Evolutionary conservation across 1,140 invertebrate genomes (phyloP).

Genomic region (Sarcophaga peregrina): DNA sequence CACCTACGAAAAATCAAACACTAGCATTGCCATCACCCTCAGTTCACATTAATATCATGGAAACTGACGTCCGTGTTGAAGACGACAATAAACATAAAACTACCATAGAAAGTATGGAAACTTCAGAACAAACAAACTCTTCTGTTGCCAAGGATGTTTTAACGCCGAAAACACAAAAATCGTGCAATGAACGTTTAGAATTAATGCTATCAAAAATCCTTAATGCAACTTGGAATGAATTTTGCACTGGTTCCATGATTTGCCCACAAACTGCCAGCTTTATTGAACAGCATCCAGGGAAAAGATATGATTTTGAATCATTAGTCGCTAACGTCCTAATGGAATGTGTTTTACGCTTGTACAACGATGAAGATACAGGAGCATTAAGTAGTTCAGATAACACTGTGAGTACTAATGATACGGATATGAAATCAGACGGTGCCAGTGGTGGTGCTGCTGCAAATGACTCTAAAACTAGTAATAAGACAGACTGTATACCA

Average conservation of each 20-base stretch:
- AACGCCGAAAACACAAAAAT: constrained; percentile 51
- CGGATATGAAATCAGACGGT: constrained; percentile 13
- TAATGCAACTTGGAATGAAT: constrained; percentile 72
- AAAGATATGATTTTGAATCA: constrained; percentile 63
- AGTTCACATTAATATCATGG: constrained; percentile 51
- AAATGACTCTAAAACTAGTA: neutral
- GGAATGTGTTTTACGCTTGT: constrained; percentile 72
- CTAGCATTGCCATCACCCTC: constrained; percentile 47
- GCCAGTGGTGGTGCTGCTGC: constrained; percentile 44
- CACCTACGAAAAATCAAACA: constrained; percentile 48
- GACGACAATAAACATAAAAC: constrained; percentile 58
- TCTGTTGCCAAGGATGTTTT: constrained; percentile 13
- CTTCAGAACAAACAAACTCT: constrained; percentile 53
- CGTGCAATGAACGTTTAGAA: constrained; percentile 69
- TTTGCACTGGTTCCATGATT: constrained; percentile 69
- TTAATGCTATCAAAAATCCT: constrained; percentile 71
- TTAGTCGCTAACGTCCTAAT: constrained; percentile 73
- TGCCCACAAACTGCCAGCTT: constrained; percentile 71
- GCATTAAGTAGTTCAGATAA: neutral
- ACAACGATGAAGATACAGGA: constrained; percentile 66
- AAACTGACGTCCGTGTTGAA: constrained; percentile 48
- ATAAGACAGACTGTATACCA: constrained; percentile 12
- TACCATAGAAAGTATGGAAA: constrained; percentile 81
- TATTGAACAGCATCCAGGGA: constrained; percentile 58
- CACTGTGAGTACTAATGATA: neutral